phyloP scores from a whole-genome alignment of 1,140 invertebrate species.

The Aphidius ervi region DNA sequence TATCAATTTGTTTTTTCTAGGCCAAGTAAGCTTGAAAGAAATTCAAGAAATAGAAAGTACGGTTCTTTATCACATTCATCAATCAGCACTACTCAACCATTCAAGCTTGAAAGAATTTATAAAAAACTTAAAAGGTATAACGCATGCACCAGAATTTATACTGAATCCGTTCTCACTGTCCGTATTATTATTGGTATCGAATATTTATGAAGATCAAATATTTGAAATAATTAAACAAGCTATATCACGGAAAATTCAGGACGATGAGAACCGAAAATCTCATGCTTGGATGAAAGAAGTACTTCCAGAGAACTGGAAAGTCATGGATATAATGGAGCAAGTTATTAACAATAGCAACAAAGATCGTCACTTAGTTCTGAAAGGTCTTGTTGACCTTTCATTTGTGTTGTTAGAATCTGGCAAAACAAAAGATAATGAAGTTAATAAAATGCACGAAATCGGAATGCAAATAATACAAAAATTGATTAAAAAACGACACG shows the following conservation, averaged over 20 bases:
- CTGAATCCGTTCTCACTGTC: constrained; percentile 57
- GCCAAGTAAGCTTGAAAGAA: constrained; percentile 38
- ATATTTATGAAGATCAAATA: constrained; percentile 53
- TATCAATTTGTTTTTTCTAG: neutral
- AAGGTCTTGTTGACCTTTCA: constrained; percentile 55
- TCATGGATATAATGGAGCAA: constrained; percentile 48
- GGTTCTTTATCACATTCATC: constrained; percentile 58
- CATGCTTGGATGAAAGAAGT: constrained; percentile 56
- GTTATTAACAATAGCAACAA: constrained; percentile 54
- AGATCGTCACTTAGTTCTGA: constrained; percentile 53
- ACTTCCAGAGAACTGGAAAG: constrained; percentile 35
- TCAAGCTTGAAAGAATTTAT: constrained; percentile 54
- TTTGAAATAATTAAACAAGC: constrained; percentile 44
- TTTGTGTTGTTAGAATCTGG: constrained; percentile 52
- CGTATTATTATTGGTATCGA: constrained; percentile 50
- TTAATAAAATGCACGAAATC: constrained; percentile 41
- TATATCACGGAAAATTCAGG: constrained; percentile 47
- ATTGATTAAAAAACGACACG: constrained; percentile 50
- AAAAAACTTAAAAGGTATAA: constrained; percentile 51
- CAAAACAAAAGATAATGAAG: constrained; percentile 34
- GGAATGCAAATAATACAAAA: constrained; percentile 53
- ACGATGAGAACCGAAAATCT: constrained; percentile 48
- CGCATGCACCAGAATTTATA: constrained; percentile 51
- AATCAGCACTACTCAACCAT: constrained; percentile 49
- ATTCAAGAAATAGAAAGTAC: constrained; percentile 53